Conservation (phyloP, 1,140 invertebrate genomes). For the Leptopilina boulardi region DNA sequence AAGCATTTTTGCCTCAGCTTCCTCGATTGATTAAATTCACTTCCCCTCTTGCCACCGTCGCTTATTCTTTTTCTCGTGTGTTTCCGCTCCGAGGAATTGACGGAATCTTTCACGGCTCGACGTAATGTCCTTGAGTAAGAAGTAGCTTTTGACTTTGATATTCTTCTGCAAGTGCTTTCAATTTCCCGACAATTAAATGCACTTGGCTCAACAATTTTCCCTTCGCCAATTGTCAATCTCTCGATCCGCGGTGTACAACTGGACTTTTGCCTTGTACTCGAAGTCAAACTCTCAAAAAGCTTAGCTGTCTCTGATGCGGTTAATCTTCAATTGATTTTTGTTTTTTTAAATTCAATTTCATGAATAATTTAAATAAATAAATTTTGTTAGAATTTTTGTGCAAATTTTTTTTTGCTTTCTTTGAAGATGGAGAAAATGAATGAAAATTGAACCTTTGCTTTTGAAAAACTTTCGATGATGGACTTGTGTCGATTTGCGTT, state of each 20-base stretch:
- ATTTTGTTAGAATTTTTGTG: too few species aligned
- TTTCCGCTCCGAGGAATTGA: not conserved
- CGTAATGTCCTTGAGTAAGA: conserved; percentile 47
- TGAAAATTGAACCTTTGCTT: not conserved
- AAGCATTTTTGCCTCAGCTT: conserved; percentile 32
- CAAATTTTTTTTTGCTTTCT: too few species aligned
- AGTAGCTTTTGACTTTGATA: not conserved
- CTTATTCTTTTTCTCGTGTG: conserved; percentile 29
- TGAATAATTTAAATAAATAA: too few species aligned
- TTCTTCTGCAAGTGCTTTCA: not conserved
- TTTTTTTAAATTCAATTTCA: not conserved
- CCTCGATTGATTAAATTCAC: conserved; percentile 4
- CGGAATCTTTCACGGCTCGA: conserved; percentile 43
- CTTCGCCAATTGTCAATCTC: not conserved
- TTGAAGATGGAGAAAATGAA: not conserved
- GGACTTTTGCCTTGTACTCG: not conserved
- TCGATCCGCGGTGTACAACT: not conserved
- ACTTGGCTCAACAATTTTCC: not conserved
- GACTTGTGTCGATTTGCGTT: not conserved
- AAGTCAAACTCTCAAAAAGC: not conserved
- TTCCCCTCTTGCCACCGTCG: conserved; percentile 30
- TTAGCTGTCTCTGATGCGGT: conserved; percentile 40
- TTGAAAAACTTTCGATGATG: not conserved
- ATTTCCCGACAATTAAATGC: not conserved
- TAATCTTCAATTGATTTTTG: conserved; percentile 47